Evolutionary conservation across 2,113 vertebrate genomes (phyloP).

Genomic region (Brachyhypopomus occidentalis): DNA sequence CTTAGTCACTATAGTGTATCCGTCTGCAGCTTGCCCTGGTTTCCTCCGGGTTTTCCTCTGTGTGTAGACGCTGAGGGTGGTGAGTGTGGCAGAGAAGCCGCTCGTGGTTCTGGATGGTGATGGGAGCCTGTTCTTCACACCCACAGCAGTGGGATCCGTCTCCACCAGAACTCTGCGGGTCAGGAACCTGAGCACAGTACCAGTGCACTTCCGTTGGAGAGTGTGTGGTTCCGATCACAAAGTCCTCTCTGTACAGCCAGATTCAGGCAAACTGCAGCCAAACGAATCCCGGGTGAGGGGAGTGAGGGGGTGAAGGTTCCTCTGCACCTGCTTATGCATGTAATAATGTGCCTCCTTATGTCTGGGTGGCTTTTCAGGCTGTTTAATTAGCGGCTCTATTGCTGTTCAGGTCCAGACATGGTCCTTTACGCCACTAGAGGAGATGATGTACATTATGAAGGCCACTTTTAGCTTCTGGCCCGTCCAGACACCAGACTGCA

Average conservation of each 20-base stretch:
- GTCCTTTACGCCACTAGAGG: constrained; percentile 83
- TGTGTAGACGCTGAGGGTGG: constrained; percentile 78
- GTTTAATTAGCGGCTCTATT: constrained; percentile 7
- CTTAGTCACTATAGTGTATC: not conserved
- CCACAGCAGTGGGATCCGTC: constrained; percentile 77
- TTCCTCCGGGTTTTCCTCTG: not conserved
- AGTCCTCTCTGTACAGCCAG: constrained; percentile 78
- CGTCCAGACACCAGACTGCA: constrained; percentile 57
- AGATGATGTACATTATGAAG: constrained; percentile 77
- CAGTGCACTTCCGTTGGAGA: constrained; percentile 86
- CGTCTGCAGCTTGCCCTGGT: not conserved
- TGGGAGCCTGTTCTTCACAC: constrained; percentile 82
- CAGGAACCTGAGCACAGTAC: constrained; percentile 79
- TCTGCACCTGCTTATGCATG: not conserved
- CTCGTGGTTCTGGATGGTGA: constrained; percentile 76
- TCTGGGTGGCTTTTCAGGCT: not conserved
- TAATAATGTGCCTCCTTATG: not conserved
- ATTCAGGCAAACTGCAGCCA: constrained; percentile 80
- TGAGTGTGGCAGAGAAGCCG: constrained; percentile 74
- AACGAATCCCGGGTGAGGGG: constrained; percentile 80
- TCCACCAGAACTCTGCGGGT: constrained; percentile 74
- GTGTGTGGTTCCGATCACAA: constrained; percentile 69
- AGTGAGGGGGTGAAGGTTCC: not conserved
- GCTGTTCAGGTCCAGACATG: constrained; percentile 80
- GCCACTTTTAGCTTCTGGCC: constrained; percentile 77